Percentiles rank a stretch among this genome's conserved stretches.
These are phyloP conservation scores for Tichodroma muraria DNA, from an alignment of 2,113 vertebrate species.

Conservation along the genomic window DNA sequence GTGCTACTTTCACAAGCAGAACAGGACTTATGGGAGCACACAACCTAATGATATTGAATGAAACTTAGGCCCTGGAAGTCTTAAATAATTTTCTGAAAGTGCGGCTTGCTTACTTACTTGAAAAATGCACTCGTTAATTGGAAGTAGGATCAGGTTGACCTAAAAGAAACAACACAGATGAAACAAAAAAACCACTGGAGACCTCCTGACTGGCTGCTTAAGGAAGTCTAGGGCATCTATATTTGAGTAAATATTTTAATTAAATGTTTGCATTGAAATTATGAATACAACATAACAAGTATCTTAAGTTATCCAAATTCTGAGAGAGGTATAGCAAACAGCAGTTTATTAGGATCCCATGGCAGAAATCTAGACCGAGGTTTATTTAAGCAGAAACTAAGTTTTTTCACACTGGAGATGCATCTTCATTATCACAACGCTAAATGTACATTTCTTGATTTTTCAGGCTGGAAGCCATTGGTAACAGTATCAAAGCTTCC, in stretches of 20 bases:
- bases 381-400: background rate
- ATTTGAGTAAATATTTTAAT: background rate
- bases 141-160: background rate
- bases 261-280: background rate
- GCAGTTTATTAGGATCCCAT: background rate
- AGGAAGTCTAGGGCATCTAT: background rate
- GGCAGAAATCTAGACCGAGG: background rate
- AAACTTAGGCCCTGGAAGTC: background rate
- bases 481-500: conserved; percentile 72
- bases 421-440: background rate
- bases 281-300: background rate
- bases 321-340: background rate
- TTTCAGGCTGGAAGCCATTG: conserved; percentile 67
- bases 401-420: background rate
- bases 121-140: background rate
- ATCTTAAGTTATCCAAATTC: background rate
- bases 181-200: background rate
- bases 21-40: background rate
- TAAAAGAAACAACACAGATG: background rate
- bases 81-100: background rate
- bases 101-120: background rate
- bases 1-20: background rate
- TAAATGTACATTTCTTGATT: conserved; percentile 15
- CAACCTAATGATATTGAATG: background rate
- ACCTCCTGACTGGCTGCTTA: background rate